These are phyloP conservation scores for Girardinus metallicus DNA, from an alignment of 2,797 vertebrate genomes.

Conservation along the genomic window DNA sequence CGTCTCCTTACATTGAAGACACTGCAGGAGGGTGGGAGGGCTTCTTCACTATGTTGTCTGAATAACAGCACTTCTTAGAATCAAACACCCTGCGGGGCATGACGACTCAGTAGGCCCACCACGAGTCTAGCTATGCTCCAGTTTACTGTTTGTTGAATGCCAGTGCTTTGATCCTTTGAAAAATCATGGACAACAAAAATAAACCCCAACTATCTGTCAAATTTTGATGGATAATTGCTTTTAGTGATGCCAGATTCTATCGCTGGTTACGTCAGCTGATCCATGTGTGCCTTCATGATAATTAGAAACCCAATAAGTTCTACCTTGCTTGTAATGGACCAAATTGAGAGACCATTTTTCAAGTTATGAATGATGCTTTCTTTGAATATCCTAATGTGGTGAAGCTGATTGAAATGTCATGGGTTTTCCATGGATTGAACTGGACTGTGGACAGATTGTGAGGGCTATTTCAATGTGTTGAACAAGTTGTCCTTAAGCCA, in stretches of 20 bases:
- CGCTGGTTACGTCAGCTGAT: conserved; percentile 16
- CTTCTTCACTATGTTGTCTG: conserved; percentile 44
- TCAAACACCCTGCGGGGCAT: conserved; percentile 65
- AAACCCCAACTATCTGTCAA: conserved; percentile 44
- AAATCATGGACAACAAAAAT: conserved; percentile 52
- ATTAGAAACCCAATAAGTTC: neutral
- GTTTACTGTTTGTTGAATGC: conserved; percentile 69
- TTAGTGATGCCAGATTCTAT: conserved; percentile 12
- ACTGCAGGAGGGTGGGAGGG: conserved; percentile 58
- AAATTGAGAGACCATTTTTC: neutral
- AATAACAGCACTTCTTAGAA: conserved; percentile 60
- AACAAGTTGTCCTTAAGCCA: neutral
- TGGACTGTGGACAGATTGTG: neutral
- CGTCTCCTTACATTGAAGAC: conserved; percentile 25
- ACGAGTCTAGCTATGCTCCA: conserved; percentile 51
- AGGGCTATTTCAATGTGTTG: neutral
- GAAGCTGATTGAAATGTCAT: neutral
- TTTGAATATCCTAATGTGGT: neutral
- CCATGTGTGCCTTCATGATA: neutral
- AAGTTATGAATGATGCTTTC: neutral
- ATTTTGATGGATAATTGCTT: conserved; percentile 41
- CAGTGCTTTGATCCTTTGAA: conserved; percentile 55
- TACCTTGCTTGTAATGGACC: neutral
- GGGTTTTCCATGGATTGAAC: neutral
- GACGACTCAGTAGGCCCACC: conserved; percentile 51